Conservation (phyloP, 1,140 invertebrate genomes). For the Macrosteles quadrilineatus region DNA sequence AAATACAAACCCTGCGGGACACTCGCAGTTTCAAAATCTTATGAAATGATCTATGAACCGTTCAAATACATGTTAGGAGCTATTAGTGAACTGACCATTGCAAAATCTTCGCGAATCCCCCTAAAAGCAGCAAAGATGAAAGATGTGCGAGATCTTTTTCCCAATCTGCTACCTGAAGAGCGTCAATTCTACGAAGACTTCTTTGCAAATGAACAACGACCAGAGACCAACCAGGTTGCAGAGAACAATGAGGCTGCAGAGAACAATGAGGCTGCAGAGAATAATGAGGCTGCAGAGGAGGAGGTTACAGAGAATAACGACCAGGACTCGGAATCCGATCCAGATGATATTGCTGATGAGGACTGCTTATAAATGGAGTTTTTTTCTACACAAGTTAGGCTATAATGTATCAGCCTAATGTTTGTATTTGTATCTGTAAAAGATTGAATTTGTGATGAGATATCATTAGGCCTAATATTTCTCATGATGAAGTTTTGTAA, state of each 20-base stretch:
- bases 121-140: slow-evolving; percentile 22
- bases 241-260: neutral
- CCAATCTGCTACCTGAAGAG: neutral
- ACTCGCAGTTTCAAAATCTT: neutral
- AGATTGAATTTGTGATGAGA: too few relatives aligned
- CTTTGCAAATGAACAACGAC: too few relatives aligned
- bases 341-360: slow-evolving; percentile 26
- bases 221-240: neutral
- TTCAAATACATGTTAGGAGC: neutral
- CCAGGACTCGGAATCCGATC: slow-evolving; percentile 23
- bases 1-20: neutral
- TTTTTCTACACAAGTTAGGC: neutral
- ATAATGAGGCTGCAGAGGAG: slow-evolving; percentile 3
- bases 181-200: slow-evolving; percentile 23
- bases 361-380: too few relatives aligned
- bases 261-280: neutral
- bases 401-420: too few relatives aligned
- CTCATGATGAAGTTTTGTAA: too few relatives aligned
- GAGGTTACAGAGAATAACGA: too few relatives aligned
- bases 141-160: slow-evolving; percentile 14
- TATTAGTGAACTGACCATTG: too few relatives aligned
- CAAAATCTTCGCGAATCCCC: neutral
- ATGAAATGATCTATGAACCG: neutral
- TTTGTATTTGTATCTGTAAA: too few relatives aligned
- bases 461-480: too few relatives aligned